These are phyloP conservation scores for Calliopum simillimum DNA, from an alignment of 2,888 invertebrate genomes.

Conservation along the genomic window DNA sequence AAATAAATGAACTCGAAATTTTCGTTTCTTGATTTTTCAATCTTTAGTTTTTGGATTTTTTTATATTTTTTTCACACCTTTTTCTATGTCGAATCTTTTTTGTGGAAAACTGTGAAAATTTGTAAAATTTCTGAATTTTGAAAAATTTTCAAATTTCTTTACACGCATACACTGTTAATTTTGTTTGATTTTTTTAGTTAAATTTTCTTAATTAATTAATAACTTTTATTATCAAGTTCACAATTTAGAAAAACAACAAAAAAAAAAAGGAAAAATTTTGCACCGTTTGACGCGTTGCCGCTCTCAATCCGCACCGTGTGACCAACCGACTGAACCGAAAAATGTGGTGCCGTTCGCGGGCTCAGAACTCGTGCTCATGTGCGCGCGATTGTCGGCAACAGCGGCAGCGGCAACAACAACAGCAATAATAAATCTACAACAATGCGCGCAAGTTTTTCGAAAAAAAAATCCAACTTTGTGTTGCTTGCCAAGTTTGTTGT, in stretches of 20 bases:
- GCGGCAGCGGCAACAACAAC: conserved; percentile 1
- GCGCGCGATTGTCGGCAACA: conserved; percentile 12
- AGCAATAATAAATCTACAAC: conserved; percentile 10
- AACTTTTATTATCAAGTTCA: too few species aligned
- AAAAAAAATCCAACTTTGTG: background rate
- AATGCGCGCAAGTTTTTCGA: conserved; percentile 26
- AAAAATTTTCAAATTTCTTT: too few species aligned
- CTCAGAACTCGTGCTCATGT: conserved; percentile 9
- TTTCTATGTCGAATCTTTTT: background rate
- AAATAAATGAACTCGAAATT: too few species aligned
- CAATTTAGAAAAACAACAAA: too few species aligned
- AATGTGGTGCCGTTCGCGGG: conserved; percentile 21
- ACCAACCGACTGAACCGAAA: conserved; percentile 32
- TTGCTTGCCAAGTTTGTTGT: background rate
- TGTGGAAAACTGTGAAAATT: too few species aligned
- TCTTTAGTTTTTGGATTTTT: too few species aligned
- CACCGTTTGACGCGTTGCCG: conserved; percentile 31
- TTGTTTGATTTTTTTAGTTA: too few species aligned
- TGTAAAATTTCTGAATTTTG: too few species aligned
- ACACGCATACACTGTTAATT: too few species aligned
- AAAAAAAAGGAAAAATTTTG: conserved; percentile 6
- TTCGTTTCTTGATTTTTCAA: too few species aligned
- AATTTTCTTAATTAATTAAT: too few species aligned
- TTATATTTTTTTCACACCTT: too few species aligned
- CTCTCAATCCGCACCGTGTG: conserved; percentile 36